Percentiles rank a stretch among this genome's conserved stretches.
phyloP scores from a whole-genome alignment of 2,797 vertebrate genomes.

The Capromys pilorides region DNA sequence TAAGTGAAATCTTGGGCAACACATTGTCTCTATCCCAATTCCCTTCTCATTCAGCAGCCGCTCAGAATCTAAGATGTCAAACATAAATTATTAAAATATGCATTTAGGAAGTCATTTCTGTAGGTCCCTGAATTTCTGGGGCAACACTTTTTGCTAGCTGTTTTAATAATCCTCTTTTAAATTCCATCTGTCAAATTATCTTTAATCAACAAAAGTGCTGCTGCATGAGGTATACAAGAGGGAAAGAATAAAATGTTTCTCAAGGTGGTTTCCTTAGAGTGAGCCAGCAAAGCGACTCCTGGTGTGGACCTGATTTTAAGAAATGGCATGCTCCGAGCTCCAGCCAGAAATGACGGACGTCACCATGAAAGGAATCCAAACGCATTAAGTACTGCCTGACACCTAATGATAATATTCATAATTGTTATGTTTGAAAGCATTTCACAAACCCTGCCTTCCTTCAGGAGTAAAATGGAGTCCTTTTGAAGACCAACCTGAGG shows the following conservation, averaged over 20 bases:
- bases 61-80: slow-evolving; percentile 63
- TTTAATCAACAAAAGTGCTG: slow-evolving; percentile 62
- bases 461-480: background rate
- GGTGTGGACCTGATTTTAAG: background rate
- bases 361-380: background rate
- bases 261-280: slow-evolving; percentile 23
- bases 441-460: slow-evolving; percentile 29
- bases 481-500: background rate
- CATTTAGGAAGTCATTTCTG: slow-evolving; percentile 59
- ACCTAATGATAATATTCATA: slow-evolving; percentile 46
- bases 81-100: slow-evolving; percentile 62
- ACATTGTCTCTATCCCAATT: background rate
- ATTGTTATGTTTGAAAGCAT: slow-evolving; percentile 45
- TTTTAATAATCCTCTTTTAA: slow-evolving; percentile 62
- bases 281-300: background rate
- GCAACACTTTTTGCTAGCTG: slow-evolving; percentile 19
- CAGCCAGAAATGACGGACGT: slow-evolving; percentile 43
- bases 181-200: slow-evolving; percentile 64
- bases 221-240: background rate
- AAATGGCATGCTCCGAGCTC: background rate
- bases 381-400: background rate
- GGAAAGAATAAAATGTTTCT: slow-evolving; percentile 35
- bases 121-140: slow-evolving; percentile 29
- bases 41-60: slow-evolving; percentile 14
- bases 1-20: background rate